A percentile compares a stretch with the other conserved stretches of the same genome.
Evolutionary conservation across 2,113 vertebrate species (phyloP).

Genomic region (Lanius collurio): DNA sequence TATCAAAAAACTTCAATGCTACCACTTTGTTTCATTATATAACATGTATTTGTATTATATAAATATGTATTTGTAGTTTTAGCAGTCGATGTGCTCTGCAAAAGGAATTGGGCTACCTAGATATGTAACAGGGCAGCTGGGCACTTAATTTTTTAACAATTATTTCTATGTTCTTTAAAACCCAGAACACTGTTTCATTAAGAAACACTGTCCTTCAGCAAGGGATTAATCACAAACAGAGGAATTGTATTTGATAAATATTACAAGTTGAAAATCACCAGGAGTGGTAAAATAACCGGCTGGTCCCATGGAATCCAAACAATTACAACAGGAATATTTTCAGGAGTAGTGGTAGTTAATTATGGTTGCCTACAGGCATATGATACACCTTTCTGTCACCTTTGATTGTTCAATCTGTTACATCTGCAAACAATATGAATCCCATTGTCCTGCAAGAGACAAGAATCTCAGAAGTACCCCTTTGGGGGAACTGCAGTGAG

Average conservation of each 20-base stretch:
- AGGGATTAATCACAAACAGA: not conserved
- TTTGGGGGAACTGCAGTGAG: not conserved
- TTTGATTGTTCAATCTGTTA: not conserved
- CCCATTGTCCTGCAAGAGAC: not conserved
- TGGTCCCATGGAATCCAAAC: not conserved
- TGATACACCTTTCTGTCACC: not conserved
- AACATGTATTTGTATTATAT: not conserved
- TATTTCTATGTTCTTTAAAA: not conserved
- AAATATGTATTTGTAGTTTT: not conserved
- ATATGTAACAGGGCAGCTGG: not conserved
- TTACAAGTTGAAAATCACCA: not conserved
- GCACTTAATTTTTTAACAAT: not conserved
- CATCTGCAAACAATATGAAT: not conserved
- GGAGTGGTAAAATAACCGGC: not conserved
- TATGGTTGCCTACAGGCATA: not conserved
- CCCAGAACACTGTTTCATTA: not conserved
- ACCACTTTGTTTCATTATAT: not conserved
- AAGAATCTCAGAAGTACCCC: not conserved
- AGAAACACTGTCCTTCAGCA: not conserved
- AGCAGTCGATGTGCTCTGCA: not conserved
- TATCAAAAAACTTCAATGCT: not conserved
- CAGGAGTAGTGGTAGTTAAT: not conserved
- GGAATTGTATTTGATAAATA: not conserved
- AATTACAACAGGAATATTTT: not conserved
- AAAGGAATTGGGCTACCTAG: not conserved